A percentile compares a stretch with the other conserved stretches of the same genome.
Conservation (phyloP, 2,888 invertebrate genomes). For the Limnephilus rhombicus region DNA sequence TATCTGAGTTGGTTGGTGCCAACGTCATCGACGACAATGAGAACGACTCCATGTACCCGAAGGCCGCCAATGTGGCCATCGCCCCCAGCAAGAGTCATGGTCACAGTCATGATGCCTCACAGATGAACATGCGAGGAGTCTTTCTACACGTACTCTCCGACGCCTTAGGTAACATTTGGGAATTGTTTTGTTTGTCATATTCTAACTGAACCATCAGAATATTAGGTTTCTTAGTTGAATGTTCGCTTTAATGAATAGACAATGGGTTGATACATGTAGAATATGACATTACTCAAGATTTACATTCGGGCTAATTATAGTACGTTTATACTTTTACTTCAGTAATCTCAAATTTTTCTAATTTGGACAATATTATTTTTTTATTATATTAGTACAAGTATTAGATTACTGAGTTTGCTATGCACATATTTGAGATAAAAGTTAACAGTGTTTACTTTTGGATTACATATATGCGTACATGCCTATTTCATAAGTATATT, state of each 20-base stretch:
- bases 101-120: constrained; percentile 82
- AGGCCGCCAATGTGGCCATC: constrained; percentile 66
- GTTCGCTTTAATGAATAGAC: neutral
- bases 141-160: constrained; percentile 98
- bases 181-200: neutral
- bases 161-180: constrained; percentile 86
- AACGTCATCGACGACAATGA: constrained; percentile 82
- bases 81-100: constrained; percentile 70
- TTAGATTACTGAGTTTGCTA: neutral
- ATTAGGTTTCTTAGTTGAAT: neutral
- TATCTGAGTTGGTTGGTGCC: constrained; percentile 68
- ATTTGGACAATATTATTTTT: neutral
- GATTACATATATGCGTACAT: neutral
- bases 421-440: neutral
- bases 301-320: neutral
- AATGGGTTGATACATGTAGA: neutral
- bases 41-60: constrained; percentile 81
- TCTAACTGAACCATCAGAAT: neutral
- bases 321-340: neutral
- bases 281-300: neutral
- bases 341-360: neutral
- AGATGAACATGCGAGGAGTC: constrained; percentile 99
- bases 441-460: neutral
- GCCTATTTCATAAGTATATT: no score
- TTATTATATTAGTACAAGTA: neutral